phyloP scores from a whole-genome alignment of 2,888 invertebrate species.

The Marasmarcha lunaedactyla region DNA sequence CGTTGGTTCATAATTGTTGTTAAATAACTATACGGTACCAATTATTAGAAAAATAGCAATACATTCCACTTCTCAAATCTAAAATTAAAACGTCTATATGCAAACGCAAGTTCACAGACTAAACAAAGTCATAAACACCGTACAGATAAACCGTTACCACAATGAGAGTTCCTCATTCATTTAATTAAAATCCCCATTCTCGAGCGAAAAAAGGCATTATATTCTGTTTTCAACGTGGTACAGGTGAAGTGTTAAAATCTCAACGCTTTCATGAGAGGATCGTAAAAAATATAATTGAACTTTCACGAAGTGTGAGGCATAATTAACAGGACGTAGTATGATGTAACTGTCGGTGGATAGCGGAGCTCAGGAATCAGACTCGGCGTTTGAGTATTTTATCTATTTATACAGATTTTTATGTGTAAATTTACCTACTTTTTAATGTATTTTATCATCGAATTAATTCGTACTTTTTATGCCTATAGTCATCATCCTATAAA shows the following conservation, averaged over 20 bases:
- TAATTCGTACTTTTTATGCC: too few species aligned
- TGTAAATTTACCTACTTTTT: too few species aligned
- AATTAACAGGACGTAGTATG: conserved; percentile 67
- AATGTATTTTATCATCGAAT: too few species aligned
- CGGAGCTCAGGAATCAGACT: conserved; percentile 38
- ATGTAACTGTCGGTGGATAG: conserved; percentile 60
- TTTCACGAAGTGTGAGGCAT: conserved; percentile 59
- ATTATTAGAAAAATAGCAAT: too few species aligned
- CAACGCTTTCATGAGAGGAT: conserved; percentile 61
- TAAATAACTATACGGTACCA: too few species aligned
- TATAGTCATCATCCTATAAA: too few species aligned
- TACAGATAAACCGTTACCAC: conserved; percentile 27
- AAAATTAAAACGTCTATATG: too few species aligned
- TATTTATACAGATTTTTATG: too few species aligned
- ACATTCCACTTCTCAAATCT: too few species aligned
- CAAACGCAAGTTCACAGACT: too few species aligned
- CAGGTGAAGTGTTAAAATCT: conserved; percentile 68
- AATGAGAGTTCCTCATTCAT: conserved; percentile 47
- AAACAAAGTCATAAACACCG: conserved; percentile 13
- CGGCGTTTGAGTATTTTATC: too few species aligned
- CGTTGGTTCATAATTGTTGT: too few species aligned
- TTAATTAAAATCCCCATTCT: conserved; percentile 53
- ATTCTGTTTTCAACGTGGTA: conserved; percentile 40
- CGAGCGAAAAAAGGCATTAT: conserved; percentile 34
- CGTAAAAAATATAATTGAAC: conserved; percentile 62